A percentile compares a stretch with the other conserved stretches of the same genome.
Conservation (phyloP, 2,888 invertebrate species). For the Scaptomyza flava region DNA sequence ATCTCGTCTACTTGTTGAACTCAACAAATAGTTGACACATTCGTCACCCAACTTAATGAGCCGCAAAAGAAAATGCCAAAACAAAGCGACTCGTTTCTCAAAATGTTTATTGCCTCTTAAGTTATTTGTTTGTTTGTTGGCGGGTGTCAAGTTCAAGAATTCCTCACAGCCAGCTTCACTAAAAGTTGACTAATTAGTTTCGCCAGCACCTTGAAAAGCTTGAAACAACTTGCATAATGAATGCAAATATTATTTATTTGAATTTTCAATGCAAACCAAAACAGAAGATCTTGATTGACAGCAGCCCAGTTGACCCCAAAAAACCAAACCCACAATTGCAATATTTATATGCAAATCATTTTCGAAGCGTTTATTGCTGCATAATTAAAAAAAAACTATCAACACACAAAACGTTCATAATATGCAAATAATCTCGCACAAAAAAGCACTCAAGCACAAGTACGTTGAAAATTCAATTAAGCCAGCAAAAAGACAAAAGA, state of each 20-base stretch:
- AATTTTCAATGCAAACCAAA: slow-evolving; percentile 26
- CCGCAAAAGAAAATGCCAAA: background rate
- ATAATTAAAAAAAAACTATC: slow-evolving; percentile 36
- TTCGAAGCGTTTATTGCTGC: slow-evolving; percentile 38
- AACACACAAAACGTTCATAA: slow-evolving; percentile 48
- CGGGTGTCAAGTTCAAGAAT: slow-evolving; percentile 8
- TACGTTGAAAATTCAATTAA: slow-evolving; percentile 38
- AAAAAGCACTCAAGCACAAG: slow-evolving; percentile 35
- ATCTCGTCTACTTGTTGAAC: background rate
- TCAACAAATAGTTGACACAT: background rate
- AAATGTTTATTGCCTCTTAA: slow-evolving; percentile 3
- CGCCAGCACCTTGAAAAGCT: slow-evolving; percentile 5
- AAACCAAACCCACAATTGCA: slow-evolving; percentile 4
- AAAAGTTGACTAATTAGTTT: slow-evolving; percentile 32
- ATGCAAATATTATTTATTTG: slow-evolving; percentile 31
- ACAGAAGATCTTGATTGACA: background rate
- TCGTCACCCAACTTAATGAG: background rate
- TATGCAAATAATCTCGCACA: slow-evolving; percentile 32
- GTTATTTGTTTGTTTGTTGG: background rate
- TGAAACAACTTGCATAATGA: slow-evolving; percentile 19
- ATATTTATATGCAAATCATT: slow-evolving; percentile 39
- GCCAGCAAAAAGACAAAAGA: slow-evolving; percentile 85
- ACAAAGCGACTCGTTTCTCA: background rate
- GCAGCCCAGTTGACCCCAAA: slow-evolving; percentile 23
- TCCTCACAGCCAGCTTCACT: slow-evolving; percentile 10